These are phyloP conservation scores for Coenonympha arcania DNA, from an alignment of 2,888 invertebrate species.

Conservation along the genomic window DNA sequence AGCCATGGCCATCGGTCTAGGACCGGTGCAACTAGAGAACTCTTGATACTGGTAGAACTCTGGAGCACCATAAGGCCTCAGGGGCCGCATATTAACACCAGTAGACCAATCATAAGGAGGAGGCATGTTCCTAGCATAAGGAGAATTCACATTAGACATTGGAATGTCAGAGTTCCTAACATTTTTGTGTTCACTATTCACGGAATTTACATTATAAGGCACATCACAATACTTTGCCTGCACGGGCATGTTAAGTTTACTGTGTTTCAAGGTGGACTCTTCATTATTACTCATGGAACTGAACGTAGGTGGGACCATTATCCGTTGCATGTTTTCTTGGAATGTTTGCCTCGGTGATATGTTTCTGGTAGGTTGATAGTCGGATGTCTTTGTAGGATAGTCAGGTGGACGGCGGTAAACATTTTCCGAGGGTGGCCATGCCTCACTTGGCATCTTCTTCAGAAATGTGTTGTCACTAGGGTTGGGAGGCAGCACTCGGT, in stretches of 20 bases:
- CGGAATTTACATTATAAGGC: slow-evolving; percentile 62
- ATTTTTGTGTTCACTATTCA: slow-evolving; percentile 57
- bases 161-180: slow-evolving; percentile 51
- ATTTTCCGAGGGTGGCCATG: slow-evolving; percentile 51
- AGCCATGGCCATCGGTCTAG: slow-evolving; percentile 46
- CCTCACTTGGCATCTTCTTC: slow-evolving; percentile 50
- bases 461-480: slow-evolving; percentile 43
- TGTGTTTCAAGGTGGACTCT: slow-evolving; percentile 49
- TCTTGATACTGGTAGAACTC: slow-evolving; percentile 61
- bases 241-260: slow-evolving; percentile 48
- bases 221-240: slow-evolving; percentile 68
- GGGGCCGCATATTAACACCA: slow-evolving; percentile 45
- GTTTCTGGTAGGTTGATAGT: slow-evolving; percentile 58
- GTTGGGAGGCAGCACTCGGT: slow-evolving; percentile 54
- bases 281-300: slow-evolving; percentile 52
- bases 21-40: slow-evolving; percentile 51
- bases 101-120: slow-evolving; percentile 50
- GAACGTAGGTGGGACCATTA: slow-evolving; percentile 62
- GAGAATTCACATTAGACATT: slow-evolving; percentile 48
- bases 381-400: slow-evolving; percentile 51
- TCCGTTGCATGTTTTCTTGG: slow-evolving; percentile 71
- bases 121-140: slow-evolving; percentile 40
- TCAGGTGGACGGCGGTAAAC: slow-evolving; percentile 54
- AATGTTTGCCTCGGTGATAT: slow-evolving; percentile 72
- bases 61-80: slow-evolving; percentile 50